Evolutionary conservation across 2,888 invertebrate species (phyloP), one percentile per base, ranked within the genome.

Genomic region (Thera britannica): DNA sequence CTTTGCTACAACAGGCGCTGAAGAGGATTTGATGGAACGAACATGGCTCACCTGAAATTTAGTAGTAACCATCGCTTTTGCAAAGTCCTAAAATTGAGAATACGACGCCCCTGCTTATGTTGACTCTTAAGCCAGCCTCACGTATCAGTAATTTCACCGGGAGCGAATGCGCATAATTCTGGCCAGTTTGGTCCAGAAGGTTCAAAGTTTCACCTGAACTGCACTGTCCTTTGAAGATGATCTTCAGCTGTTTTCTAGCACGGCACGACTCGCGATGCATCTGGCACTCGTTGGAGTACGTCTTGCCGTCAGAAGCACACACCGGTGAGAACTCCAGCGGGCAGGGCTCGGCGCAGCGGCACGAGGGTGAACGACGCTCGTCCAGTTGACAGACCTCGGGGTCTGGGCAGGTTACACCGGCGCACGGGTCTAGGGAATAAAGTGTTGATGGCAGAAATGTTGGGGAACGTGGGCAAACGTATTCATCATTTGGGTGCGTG

Each of bases 361-460:
- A 98, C 66, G 95, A 95, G 0, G 98, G 97, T 73, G 96, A 95
- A 44, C 98, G 95, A 56, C 95, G 94, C 61, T 95, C 95, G 90
- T 97, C 97, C 83, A 98, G 91, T 86, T 97, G 97, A 88, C 98
- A 98, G 79, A 97, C 95, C 90, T 98, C 97, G 41, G 97, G 96
- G 76, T 96, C 95, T 8, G 96, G 95, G 88, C 98, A 98, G 77
- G 95, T 94, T 68, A 97, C 95, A 67, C 96, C 96, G 51, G 96
- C 95, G 86, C 98, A 98, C 2, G 98, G 98, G 94, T 98, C 98
- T 98, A 36, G 35, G 59, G 44, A 54, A 58, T 44, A 52, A 52
- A 52, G 7, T 46, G 8, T 46, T 46, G 8, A 46, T 2, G 2
- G 9, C 44, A 46, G 41, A 41, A 46, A 46, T 5, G 44, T 2